A percentile compares a stretch with the other conserved stretches of the same genome.
Evolutionary conservation across 1,140 invertebrate species (phyloP).

Genomic region (Brachionus angularis): DNA sequence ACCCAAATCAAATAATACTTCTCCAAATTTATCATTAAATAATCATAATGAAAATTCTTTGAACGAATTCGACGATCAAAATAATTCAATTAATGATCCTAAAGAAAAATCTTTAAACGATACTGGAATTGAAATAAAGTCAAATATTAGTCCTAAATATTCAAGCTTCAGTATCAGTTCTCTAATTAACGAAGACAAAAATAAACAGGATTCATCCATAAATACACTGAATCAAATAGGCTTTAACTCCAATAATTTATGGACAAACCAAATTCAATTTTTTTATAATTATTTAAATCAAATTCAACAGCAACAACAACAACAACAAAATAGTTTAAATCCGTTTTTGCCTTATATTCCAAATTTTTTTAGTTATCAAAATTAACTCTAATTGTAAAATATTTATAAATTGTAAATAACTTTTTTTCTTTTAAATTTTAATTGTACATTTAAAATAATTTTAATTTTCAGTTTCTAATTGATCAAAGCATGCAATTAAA

Average conservation of each 20-base stretch:
- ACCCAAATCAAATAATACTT: constrained; percentile 19
- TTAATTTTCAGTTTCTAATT: too few species aligned
- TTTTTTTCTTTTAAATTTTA: too few species aligned
- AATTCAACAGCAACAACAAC: constrained; percentile 7
- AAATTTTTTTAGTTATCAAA: constrained; percentile 20
- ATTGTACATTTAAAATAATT: too few species aligned
- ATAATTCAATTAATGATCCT: background rate
- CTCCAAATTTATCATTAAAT: constrained; percentile 23
- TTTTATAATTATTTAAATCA: constrained; percentile 27
- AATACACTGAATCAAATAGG: background rate
- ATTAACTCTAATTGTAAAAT: too few species aligned
- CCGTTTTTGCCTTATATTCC: too few species aligned
- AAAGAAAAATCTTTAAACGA: background rate
- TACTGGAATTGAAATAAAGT: too few species aligned
- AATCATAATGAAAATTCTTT: constrained; percentile 31
- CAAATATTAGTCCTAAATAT: constrained; percentile 9
- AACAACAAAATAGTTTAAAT: too few species aligned
- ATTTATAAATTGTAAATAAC: too few species aligned
- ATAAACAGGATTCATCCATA: background rate
- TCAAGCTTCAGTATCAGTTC: constrained; percentile 16
- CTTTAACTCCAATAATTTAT: background rate
- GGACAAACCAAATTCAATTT: constrained; percentile 33
- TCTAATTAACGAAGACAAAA: constrained; percentile 5
- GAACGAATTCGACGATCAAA: background rate
- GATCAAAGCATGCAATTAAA: too few species aligned